Evolutionary conservation across 2,888 invertebrate genomes (phyloP).

Genomic region (Chalcis sispes): DNA sequence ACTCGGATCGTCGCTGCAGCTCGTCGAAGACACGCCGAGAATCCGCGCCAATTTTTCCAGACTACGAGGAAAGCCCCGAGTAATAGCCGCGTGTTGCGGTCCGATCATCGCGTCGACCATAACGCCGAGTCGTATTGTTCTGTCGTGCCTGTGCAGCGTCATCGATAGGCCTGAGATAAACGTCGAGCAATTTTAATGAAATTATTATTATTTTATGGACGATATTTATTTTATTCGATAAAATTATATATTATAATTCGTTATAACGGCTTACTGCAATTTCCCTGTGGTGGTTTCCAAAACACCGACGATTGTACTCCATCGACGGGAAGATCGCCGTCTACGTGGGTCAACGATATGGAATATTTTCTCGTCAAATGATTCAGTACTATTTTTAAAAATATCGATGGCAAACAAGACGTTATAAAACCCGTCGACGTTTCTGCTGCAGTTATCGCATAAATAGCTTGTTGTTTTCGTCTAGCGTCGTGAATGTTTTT

Average conservation of each 20-base stretch:
- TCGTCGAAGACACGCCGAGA: conserved; percentile 65
- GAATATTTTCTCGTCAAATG: conserved; percentile 83
- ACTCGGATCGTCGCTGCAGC: conserved; percentile 64
- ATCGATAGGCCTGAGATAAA: conserved; percentile 82
- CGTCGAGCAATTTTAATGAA: not conserved
- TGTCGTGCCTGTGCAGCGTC: conserved; percentile 83
- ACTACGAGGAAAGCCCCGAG: conserved; percentile 68
- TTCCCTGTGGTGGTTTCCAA: conserved; percentile 87
- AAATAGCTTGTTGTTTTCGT: conserved; percentile 78
- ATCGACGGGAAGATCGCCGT: conserved; percentile 82
- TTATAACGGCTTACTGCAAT: conserved; percentile 80
- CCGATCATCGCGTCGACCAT: conserved; percentile 85
- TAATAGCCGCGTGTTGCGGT: conserved; percentile 79
- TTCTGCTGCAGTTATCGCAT: conserved; percentile 78
- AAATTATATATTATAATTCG: not conserved
- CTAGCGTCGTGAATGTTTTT: conserved; percentile 75
- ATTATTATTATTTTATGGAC: not conserved
- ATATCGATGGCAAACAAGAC: conserved; percentile 80
- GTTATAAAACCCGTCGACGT: conserved; percentile 80
- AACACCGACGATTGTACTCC: conserved; percentile 81
- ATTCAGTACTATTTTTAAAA: conserved; percentile 80
- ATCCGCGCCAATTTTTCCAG: conserved; percentile 67
- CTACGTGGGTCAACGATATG: conserved; percentile 79
- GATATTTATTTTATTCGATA: not conserved
- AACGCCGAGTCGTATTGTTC: conserved; percentile 81